Evolutionary conservation across 2,113 vertebrate species (phyloP).

Genomic region (Heterocephalus glaber): DNA sequence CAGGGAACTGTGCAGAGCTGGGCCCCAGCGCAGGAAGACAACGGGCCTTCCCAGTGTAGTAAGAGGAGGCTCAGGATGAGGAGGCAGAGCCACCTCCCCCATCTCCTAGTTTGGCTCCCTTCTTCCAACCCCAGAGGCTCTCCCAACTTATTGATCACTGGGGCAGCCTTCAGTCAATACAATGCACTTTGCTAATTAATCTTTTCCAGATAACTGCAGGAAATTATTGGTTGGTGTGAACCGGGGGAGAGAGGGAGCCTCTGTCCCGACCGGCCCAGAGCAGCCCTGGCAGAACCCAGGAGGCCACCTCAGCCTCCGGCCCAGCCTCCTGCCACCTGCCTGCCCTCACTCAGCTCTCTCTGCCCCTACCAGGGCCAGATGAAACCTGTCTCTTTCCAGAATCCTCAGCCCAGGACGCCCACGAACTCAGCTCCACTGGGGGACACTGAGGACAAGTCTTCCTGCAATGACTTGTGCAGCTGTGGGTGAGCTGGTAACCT

Average conservation of each 20-base stretch:
- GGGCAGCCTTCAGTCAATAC: slow-evolving; percentile 60
- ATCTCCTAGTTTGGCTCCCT: background rate
- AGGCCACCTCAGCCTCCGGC: too few species aligned
- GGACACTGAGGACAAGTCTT: background rate
- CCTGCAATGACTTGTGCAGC: background rate
- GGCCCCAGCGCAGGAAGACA: background rate
- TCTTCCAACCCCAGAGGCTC: background rate
- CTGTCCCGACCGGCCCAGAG: background rate
- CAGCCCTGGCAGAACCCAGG: background rate
- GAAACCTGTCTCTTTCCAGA: background rate
- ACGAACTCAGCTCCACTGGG: background rate
- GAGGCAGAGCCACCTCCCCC: background rate
- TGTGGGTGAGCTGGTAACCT: background rate
- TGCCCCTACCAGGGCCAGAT: too few species aligned
- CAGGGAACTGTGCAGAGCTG: background rate
- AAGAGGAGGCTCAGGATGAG: background rate
- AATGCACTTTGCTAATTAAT: slow-evolving; percentile 78
- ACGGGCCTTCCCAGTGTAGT: background rate
- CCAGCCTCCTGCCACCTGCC: background rate
- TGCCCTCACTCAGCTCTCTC: too few species aligned
- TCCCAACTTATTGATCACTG: slow-evolving; percentile 50
- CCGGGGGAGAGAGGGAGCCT: background rate
- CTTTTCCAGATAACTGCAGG: slow-evolving; percentile 68
- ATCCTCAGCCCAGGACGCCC: background rate
- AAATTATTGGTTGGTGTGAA: slow-evolving; percentile 51